A percentile compares a stretch with the other conserved stretches of the same genome.
These are phyloP conservation scores for Melanchra persicariae DNA, from an alignment of 2,888 invertebrate species.

Conservation along the genomic window DNA sequence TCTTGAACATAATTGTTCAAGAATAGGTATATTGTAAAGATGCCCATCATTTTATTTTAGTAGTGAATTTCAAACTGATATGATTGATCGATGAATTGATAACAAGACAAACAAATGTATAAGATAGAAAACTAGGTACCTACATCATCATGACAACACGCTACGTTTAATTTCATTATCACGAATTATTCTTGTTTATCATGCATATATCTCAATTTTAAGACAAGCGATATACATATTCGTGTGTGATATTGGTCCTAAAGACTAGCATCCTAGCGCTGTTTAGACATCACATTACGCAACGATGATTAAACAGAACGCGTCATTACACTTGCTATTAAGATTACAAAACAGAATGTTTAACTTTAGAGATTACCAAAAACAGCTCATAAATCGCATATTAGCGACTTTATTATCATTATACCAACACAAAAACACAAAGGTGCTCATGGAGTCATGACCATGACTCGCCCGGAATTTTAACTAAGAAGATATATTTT, in stretches of 20 bases:
- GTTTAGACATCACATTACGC: slow-evolving; percentile 18
- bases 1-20: not conserved
- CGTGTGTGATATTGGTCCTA: not conserved
- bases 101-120: slow-evolving; percentile 1
- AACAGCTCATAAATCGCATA: slow-evolving; percentile 37
- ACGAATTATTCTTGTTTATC: slow-evolving; percentile 27
- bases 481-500: slow-evolving; percentile 37
- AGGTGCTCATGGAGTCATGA: slow-evolving; percentile 10
- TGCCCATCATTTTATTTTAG: not conserved
- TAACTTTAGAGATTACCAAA: slow-evolving; percentile 31
- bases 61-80: not conserved
- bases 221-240: not conserved
- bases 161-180: not conserved
- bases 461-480: slow-evolving; percentile 44
- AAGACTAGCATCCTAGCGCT: not conserved
- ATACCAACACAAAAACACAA: slow-evolving; percentile 8
- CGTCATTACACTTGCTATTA: slow-evolving; percentile 41
- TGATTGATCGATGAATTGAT: slow-evolving; percentile 23
- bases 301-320: slow-evolving; percentile 22
- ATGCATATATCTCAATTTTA: slow-evolving; percentile 12
- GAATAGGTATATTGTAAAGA: not conserved
- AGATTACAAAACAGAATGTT: slow-evolving; percentile 41
- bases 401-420: slow-evolving; percentile 31
- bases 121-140: not conserved
- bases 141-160: not conserved